Evolutionary conservation across 2,113 vertebrate species (phyloP), one percentile per base, ranked within the genome.

Genomic region (Cynopterus brachyotis): DNA sequence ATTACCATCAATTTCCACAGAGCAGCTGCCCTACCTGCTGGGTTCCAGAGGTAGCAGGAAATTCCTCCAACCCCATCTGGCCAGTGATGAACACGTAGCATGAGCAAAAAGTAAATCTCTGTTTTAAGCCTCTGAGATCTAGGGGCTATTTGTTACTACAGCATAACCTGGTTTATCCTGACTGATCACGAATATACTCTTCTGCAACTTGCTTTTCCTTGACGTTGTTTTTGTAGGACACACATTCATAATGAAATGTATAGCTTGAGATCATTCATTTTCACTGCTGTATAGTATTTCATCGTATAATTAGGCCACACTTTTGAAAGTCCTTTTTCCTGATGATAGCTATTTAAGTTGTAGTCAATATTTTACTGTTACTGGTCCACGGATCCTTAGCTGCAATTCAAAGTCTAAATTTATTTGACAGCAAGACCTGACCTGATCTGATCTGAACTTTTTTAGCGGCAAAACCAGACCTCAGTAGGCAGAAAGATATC

Each of bases 351-450:
- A 32, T 35, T 85, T 94, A 87, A 35, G 32, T 64, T 57, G 26
- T 55, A 79, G 72, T 24, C 10, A 40, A 3, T 62, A 42, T 57
- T 76, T 90, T 75, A 6, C 28, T 88, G 35, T 72, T 72, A 20
- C 12, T 67, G 69, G 20, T 47, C 40, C 9, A 5, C 22, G 66
- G 45, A 60, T 55, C 67, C 47, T 94, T 60, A 94, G 53, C 64
- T 26, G 86, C 60, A 50, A 69, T 57, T 73, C 40, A 78, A 96
- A 95, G 59, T 70, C 47, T 32, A 89, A 73, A 87, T 91, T 37
- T 91, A 57, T 57, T 93, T 83, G 30, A 32, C 55, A 83, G 12
- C 28, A 47, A 83, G 69, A 55, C 32, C 26, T 93, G 37, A 69
- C 59, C 70, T 69, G 55, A 89, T 64, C 28, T 87, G 82, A 96